Percentiles rank a stretch among this genome's conserved stretches.
These are phyloP conservation scores for Drosophila lutescens DNA, from an alignment of 2,888 invertebrate species.

Conservation along the genomic window DNA sequence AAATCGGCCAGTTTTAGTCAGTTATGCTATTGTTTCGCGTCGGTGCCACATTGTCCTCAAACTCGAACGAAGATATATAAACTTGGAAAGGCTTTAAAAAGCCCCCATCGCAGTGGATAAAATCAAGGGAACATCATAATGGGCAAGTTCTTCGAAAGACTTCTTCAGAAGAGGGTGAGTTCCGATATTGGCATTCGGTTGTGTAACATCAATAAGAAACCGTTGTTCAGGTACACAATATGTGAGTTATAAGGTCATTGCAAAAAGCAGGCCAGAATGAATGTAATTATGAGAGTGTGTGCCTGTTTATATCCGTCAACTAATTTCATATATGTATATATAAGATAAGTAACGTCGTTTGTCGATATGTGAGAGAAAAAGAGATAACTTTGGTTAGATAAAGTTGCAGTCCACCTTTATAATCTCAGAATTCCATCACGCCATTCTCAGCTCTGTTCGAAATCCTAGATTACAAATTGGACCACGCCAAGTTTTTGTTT, in stretches of 20 bases:
- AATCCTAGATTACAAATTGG: background rate
- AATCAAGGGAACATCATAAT: constrained; percentile 30
- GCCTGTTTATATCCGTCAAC: constrained; percentile 13
- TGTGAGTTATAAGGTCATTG: constrained; percentile 11
- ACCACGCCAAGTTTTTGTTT: background rate
- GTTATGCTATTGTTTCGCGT: constrained; percentile 64
- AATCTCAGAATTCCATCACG: background rate
- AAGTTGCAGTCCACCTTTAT: background rate
- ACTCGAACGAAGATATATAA: constrained; percentile 2
- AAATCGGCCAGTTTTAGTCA: constrained; percentile 61
- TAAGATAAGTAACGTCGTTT: constrained; percentile 2
- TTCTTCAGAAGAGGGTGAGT: constrained; percentile 71
- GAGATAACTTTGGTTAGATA: background rate
- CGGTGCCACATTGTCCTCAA: constrained; percentile 47
- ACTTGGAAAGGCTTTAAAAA: background rate
- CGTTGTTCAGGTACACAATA: background rate
- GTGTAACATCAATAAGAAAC: constrained; percentile 7
- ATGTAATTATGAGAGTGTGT: background rate
- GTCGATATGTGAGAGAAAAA: background rate
- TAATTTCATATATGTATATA: constrained; percentile 14
- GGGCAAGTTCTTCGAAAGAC: constrained; percentile 51
- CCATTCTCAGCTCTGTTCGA: background rate
- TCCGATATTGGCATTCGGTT: background rate
- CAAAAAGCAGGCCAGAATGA: background rate
- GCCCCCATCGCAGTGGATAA: constrained; percentile 7